Conservation (phyloP, 1,140 invertebrate genomes). For the Halotydeus destructor region DNA sequence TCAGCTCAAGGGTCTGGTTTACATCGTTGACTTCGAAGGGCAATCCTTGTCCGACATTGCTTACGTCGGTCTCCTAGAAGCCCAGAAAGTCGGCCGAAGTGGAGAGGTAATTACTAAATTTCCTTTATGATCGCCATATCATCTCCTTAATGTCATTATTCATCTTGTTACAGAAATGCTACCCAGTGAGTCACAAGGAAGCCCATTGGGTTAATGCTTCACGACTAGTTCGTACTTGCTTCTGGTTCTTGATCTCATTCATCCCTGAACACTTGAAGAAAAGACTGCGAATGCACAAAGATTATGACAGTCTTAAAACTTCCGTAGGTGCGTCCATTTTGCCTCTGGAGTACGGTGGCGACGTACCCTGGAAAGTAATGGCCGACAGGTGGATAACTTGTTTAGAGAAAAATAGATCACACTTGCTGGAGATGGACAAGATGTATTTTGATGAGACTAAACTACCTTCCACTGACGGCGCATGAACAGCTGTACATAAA, state of each 20-base stretch:
- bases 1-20: constrained; percentile 49
- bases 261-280: background rate
- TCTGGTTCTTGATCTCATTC: background rate
- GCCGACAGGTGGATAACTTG: constrained; percentile 3
- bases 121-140: constrained; percentile 5
- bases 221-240: background rate
- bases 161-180: constrained; percentile 46
- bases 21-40: constrained; percentile 60
- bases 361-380: constrained; percentile 2
- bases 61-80: constrained; percentile 17
- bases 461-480: too few species aligned
- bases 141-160: background rate
- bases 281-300: background rate
- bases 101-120: constrained; percentile 13
- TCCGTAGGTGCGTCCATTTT: background rate
- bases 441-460: constrained; percentile 1
- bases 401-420: background rate
- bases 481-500: too few species aligned
- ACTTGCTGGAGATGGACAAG: background rate
- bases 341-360: constrained; percentile 2
- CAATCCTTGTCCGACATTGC: constrained; percentile 56
- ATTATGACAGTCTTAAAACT: background rate
- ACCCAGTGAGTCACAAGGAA: constrained; percentile 64
- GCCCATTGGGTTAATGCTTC: constrained; percentile 65
- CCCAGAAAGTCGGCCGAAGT: constrained; percentile 14